Base-by-base conservation (phyloP, 1,140 invertebrate species). In the Bombus soroeensis region DNA sequence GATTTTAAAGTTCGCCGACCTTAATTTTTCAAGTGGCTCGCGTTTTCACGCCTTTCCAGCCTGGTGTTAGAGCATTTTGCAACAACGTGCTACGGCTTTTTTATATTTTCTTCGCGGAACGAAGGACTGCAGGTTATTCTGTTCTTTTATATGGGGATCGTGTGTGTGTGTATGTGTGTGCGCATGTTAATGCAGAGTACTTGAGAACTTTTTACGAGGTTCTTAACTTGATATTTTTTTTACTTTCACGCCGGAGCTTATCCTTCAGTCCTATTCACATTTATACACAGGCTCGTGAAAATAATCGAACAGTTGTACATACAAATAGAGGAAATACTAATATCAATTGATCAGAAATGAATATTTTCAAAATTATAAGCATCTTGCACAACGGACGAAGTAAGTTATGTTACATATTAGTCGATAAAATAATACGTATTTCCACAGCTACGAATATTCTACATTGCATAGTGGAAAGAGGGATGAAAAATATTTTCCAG, bases 1-100 rank as follows among this genome's bases (percentile, higher is more conserved):
- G 78, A 88, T 90, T 90, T 91, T 89, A 90, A 88, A 91, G 87
- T 89, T 87, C 85, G 39, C 39, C 75, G 88, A 84, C 75, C 84
- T 75, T 75, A 66, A 81, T 81, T 73, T 72, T 81, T 74, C 59
- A 32, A 79, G 47, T 4, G 64, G 37, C 64, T 34, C 62, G 37
- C 62, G 43, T 83, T 66, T 83, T 59, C 37, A 39, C 64, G 62
- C 74, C n/a, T 43, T 1, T 66, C 25, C 62, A 9, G 10, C 9
- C 34, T 9, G 10, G 8, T 32, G 37, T 62, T 53, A 53, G 32
- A 71, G 25, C 82, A 37, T 73, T 81, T 62, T 41, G 80, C 80
- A 73, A 43, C 80, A 81, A 81, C 37, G 37, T 22, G 70, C 13
- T 4, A 41, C 70, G n/a, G 59, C 3, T 34, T 18, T 41, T 37